Evolutionary conservation across 2,797 vertebrate genomes (phyloP).

Genomic region (Aeoliscus strigatus): DNA sequence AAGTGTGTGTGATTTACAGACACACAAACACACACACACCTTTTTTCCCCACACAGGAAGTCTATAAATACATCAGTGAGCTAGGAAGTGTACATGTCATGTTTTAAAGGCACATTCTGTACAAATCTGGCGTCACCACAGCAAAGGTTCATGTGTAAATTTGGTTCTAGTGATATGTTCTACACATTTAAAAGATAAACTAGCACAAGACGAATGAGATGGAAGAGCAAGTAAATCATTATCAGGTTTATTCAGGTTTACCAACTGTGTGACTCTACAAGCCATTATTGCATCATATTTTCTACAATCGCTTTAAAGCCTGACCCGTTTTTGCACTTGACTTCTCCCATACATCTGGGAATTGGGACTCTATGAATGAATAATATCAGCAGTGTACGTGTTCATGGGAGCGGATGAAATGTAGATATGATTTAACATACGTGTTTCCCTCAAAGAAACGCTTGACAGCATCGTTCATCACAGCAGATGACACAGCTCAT

Average conservation of each 20-base stretch:
- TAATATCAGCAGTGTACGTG: constrained; percentile 47
- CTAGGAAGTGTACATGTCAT: neutral
- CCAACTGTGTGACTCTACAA: constrained; percentile 1
- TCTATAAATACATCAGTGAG: constrained; percentile 7
- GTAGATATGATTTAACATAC: constrained; percentile 31
- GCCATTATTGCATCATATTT: constrained; percentile 5
- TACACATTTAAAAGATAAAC: too few species aligned
- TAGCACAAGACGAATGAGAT: too few species aligned
- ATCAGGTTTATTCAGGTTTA: neutral
- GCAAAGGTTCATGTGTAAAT: neutral
- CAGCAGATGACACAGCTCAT: too few species aligned
- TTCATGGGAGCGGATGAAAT: constrained; percentile 37
- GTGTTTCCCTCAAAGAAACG: too few species aligned
- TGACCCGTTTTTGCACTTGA: constrained; percentile 62
- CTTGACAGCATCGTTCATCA: too few species aligned
- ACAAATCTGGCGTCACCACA: neutral
- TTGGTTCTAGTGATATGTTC: neutral
- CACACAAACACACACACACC: constrained; percentile 2
- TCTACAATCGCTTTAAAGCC: constrained; percentile 24
- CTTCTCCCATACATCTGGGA: constrained; percentile 64
- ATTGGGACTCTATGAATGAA: constrained; percentile 70
- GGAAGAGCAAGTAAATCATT: neutral
- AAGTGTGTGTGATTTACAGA: neutral
- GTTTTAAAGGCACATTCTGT: neutral
- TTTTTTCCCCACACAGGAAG: constrained; percentile 1